These are phyloP conservation scores for Eulemur macaco DNA, from an alignment of 2,113 vertebrate genomes.

Conservation along the genomic window DNA sequence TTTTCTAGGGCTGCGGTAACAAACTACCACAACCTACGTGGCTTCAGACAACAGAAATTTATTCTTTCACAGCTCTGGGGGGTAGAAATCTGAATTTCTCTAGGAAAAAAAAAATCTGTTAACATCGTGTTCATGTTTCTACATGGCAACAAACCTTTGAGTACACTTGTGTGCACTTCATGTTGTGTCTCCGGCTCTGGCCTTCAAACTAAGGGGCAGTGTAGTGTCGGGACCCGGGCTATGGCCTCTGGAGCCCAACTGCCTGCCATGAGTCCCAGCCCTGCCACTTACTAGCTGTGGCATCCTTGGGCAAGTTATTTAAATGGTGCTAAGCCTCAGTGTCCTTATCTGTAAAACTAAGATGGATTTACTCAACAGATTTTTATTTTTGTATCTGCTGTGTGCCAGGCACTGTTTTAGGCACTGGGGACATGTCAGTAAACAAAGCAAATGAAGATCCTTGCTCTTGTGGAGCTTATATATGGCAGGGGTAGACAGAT, in stretches of 20 bases:
- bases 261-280: not conserved
- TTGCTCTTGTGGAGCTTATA: not conserved
- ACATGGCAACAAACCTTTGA: not conserved
- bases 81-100: not conserved
- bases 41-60: not conserved
- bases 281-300: not conserved
- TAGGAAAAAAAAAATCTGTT: not conserved
- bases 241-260: not conserved
- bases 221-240: rapidly evolving
- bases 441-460: not conserved
- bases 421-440: not conserved
- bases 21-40: not conserved
- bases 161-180: not conserved
- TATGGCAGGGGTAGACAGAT: too few relatives aligned
- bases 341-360: not conserved
- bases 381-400: not conserved
- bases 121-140: not conserved
- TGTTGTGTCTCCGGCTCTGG: not conserved
- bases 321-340: not conserved
- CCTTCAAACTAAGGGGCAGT: not conserved
- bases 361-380: not conserved
- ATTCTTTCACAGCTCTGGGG: not conserved
- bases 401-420: not conserved
- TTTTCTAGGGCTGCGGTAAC: not conserved
- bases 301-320: not conserved